Percentiles rank a stretch among this genome's conserved stretches.
Conservation (phyloP, 1,140 invertebrate species). For the Calephelis virginiensis region DNA sequence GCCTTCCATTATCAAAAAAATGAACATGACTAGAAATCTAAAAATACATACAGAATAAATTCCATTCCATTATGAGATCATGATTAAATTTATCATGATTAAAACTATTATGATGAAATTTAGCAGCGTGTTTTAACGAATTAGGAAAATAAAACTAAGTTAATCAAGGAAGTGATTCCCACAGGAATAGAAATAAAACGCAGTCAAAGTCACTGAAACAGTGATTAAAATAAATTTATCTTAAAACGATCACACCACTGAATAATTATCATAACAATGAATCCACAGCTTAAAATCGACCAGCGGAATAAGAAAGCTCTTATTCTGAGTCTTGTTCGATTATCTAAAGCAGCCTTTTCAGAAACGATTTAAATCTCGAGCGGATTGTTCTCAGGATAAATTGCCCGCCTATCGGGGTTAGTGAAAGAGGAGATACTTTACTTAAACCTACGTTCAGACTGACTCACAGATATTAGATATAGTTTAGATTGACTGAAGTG, state of each 20-base stretch:
- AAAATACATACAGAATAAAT: too few relatives aligned
- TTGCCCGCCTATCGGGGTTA: slow-evolving; percentile 9
- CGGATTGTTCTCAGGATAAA: slow-evolving; percentile 6
- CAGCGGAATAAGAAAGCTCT: background rate
- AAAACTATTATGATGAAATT: too few relatives aligned
- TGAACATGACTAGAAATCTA: too few relatives aligned
- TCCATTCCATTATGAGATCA: too few relatives aligned
- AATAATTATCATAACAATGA: slow-evolving; percentile 11
- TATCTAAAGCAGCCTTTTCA: slow-evolving; percentile 5
- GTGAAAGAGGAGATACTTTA: background rate
- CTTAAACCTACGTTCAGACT: background rate
- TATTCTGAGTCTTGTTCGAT: slow-evolving; percentile 4
- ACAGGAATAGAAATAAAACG: too few relatives aligned
- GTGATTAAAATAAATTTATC: background rate
- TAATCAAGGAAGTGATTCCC: too few relatives aligned
- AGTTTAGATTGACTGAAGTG: background rate
- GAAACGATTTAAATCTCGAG: slow-evolving; percentile 15
- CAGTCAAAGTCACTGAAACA: too few relatives aligned
- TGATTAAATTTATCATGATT: too few relatives aligned
- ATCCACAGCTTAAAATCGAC: background rate
- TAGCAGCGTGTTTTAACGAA: too few relatives aligned
- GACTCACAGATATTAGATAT: background rate
- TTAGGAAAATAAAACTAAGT: too few relatives aligned
- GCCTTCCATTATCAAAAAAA: too few relatives aligned
- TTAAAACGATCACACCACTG: background rate